Base-by-base conservation (phyloP, 2,888 invertebrate species). In the Cephonodes hylas region DNA sequence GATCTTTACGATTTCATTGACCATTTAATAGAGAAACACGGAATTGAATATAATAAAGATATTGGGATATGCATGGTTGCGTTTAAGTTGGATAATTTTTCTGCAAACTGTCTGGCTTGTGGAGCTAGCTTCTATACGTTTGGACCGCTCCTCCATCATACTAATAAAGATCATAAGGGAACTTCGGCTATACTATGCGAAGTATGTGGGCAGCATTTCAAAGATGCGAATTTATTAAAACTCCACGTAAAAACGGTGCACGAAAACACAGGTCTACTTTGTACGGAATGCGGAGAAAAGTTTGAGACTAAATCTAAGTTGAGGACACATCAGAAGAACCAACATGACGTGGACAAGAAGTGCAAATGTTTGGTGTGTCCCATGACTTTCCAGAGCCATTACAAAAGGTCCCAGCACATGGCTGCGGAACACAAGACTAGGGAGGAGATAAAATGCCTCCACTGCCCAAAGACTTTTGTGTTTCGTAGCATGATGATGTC, bases 401-500 rank as follows among this genome's bases (percentile, higher is more conserved):
- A 89, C 61, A 88, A 86, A 59, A 69, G 90, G 2, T 90, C 89
- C 0, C 67, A 85, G 13, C 91, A 92, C 53, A 91, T 91, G 91
- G 89, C 85, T 0, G 69, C 81, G 0, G 90, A 88, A 3, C 91
- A 91, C 46, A 87, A 89, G 62, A 91, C 85, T 60, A 70, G 89
- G 0, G 78, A 83, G 46, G 88, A 87, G 64, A 80, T 91, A 22
- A 91, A 92, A 67, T 93, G 93, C 63, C 74, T 86, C 0, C 88
- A 89, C 61, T 93, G 93, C 44, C 87, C 89, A 0, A 91, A 89
- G 63, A 89, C 88, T 0, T 92, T 92, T 42, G 88, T 91, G 0
- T 91, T 91, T 23, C 67, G 91, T 0, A 88, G 88, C 44, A 89
- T 89, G 88, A 91, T 92, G 91, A 88, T 90, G 90, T 86, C 87